A percentile compares a stretch with the other conserved stretches of the same genome.
Evolutionary conservation across 2,797 vertebrate genomes (phyloP).

Genomic region (Tinamus major): DNA sequence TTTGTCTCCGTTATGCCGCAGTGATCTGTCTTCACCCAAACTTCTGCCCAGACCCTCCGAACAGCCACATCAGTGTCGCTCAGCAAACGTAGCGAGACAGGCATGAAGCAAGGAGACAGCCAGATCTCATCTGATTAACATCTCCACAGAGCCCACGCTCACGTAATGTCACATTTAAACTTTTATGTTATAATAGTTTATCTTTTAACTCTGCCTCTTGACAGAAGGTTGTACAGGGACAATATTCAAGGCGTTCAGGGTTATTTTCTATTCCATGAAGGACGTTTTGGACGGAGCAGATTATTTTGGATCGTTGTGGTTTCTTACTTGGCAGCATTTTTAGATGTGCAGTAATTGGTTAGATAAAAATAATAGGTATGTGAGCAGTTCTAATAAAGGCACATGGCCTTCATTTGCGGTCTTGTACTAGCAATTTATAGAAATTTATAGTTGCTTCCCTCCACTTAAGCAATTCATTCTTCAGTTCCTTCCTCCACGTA

Average conservation of each 20-base stretch:
- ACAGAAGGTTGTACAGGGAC: background rate
- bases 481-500: background rate
- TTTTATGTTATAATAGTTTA: background rate
- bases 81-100: slow-evolving; percentile 5
- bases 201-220: background rate
- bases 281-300: background rate
- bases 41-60: background rate
- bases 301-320: background rate
- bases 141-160: slow-evolving; percentile 12
- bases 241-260: background rate
- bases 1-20: background rate
- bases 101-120: background rate
- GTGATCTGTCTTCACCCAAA: background rate
- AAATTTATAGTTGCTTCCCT: background rate
- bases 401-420: too few species aligned
- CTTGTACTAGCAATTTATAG: background rate
- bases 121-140: slow-evolving; percentile 33
- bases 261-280: background rate
- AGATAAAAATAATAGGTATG: background rate
- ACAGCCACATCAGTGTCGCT: slow-evolving; percentile 11
- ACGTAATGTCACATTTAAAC: background rate
- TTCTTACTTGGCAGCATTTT: background rate
- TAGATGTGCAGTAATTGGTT: too few species aligned
- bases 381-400: background rate
- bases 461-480: background rate